phyloP scores from a whole-genome alignment of 2,113 vertebrate species.

The Lagopus leucura region DNA sequence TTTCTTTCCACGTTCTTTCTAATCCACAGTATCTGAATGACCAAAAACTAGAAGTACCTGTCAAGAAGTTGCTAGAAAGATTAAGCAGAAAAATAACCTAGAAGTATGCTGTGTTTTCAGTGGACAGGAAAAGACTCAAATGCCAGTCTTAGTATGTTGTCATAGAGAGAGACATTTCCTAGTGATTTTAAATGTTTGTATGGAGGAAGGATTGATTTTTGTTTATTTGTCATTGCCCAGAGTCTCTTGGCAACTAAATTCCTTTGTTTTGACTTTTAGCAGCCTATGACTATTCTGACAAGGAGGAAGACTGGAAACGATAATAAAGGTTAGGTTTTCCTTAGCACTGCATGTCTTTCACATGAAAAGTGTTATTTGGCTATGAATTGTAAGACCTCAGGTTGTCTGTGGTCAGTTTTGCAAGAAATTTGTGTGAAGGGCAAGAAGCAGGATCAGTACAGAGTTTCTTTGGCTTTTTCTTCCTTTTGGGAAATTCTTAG shows the following conservation, averaged over 20 bases:
- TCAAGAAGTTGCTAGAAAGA: neutral
- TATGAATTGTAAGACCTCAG: neutral
- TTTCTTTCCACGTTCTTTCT: neutral
- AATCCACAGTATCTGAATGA: neutral
- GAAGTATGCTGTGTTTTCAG: neutral
- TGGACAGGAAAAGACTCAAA: neutral
- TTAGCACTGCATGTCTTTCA: neutral
- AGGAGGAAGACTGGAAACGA: neutral
- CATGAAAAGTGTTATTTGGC: neutral
- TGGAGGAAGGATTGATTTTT: neutral
- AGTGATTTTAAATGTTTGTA: neutral
- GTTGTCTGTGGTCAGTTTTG: fast-evolving
- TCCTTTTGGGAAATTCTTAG: neutral
- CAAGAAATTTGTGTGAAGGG: neutral
- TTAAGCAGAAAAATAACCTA: neutral
- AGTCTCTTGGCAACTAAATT: neutral
- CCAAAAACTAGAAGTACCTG: neutral
- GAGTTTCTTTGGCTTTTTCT: neutral
- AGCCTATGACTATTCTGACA: neutral
- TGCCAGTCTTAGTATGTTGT: neutral
- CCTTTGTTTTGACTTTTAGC: neutral
- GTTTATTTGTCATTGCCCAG: neutral
- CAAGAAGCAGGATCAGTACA: neutral
- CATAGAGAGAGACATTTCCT: neutral
- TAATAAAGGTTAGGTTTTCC: neutral